Evolutionary conservation across 1,140 invertebrate species (phyloP).

Genomic region (Atopsyche davidsoni): DNA sequence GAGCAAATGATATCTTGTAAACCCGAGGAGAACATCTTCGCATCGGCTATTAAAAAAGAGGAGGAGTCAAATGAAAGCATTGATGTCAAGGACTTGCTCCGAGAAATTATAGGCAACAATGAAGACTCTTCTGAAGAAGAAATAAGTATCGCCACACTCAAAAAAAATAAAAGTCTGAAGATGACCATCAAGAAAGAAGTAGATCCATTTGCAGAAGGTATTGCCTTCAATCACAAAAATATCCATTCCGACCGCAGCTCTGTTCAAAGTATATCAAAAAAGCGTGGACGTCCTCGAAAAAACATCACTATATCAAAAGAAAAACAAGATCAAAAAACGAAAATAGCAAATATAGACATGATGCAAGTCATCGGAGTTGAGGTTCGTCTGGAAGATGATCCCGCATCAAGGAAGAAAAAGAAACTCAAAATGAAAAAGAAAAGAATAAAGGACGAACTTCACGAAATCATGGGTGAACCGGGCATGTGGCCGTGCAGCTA

Average conservation of each 20-base stretch:
- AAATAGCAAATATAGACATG: not conserved
- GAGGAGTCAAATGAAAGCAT: not conserved
- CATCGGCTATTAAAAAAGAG: slow-evolving; percentile 12
- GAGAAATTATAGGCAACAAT: slow-evolving; percentile 13
- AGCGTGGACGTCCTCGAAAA: not conserved
- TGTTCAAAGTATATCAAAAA: not conserved
- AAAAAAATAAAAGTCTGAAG: slow-evolving; percentile 11
- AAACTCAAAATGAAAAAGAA: slow-evolving; percentile 13
- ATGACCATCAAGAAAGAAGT: slow-evolving; percentile 2
- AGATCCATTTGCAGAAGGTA: not conserved
- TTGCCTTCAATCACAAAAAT: slow-evolving; percentile 6
- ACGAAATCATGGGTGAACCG: not conserved
- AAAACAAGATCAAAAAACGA: not conserved
- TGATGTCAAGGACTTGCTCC: slow-evolving; percentile 18
- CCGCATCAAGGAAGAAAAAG: not conserved
- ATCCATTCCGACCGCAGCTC: not conserved
- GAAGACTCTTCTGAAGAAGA: slow-evolving; percentile 14
- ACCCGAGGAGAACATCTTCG: no score
- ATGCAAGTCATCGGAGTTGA: not conserved
- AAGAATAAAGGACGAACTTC: slow-evolving; percentile 1
- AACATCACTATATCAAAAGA: not conserved
- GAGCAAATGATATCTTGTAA: no score
- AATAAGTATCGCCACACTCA: slow-evolving; percentile 17
- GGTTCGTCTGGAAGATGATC: not conserved
- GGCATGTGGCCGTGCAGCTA: slow-evolving; percentile 15